phyloP scores from a whole-genome alignment of 2,797 vertebrate genomes.

The Netta rufina region DNA sequence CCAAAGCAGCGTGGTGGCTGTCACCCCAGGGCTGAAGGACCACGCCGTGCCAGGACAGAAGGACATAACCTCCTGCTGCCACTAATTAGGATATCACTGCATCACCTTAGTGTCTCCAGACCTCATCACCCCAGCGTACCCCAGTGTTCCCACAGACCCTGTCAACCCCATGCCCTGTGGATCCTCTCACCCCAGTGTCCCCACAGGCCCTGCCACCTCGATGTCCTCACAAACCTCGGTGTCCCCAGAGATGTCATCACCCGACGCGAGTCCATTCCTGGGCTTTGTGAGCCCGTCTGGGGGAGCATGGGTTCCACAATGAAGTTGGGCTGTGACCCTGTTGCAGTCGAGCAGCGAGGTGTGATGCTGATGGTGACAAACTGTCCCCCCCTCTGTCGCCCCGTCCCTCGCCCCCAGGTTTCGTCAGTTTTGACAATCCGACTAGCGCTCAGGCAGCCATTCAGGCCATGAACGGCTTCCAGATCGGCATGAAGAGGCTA shows the following conservation, averaged over 20 bases:
- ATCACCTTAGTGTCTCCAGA: neutral
- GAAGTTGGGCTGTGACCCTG: neutral
- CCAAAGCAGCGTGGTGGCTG: neutral
- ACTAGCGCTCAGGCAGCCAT: slow-evolving; percentile 97
- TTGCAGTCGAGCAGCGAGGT: rapidly evolving
- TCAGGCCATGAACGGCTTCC: slow-evolving; percentile 98
- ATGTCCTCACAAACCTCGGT: neutral
- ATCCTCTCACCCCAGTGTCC: neutral
- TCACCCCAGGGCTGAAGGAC: neutral
- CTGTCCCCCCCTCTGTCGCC: neutral
- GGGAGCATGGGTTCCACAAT: neutral
- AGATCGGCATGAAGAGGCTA: slow-evolving; percentile 99
- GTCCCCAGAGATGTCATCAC: neutral
- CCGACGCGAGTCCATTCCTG: neutral
- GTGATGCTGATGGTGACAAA: neutral
- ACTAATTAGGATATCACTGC: neutral
- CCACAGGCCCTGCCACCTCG: neutral
- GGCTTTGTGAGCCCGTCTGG: neutral
- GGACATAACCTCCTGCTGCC: neutral
- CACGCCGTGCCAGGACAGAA: rapidly evolving
- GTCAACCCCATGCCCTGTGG: neutral
- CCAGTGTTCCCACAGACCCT: neutral
- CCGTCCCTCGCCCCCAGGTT: slow-evolving; percentile 76
- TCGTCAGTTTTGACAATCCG: slow-evolving; percentile 99
- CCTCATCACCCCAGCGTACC: neutral